These are phyloP conservation scores for Oreochromis niloticus DNA, from an alignment of 2,113 vertebrate species.

Conservation along the genomic window DNA sequence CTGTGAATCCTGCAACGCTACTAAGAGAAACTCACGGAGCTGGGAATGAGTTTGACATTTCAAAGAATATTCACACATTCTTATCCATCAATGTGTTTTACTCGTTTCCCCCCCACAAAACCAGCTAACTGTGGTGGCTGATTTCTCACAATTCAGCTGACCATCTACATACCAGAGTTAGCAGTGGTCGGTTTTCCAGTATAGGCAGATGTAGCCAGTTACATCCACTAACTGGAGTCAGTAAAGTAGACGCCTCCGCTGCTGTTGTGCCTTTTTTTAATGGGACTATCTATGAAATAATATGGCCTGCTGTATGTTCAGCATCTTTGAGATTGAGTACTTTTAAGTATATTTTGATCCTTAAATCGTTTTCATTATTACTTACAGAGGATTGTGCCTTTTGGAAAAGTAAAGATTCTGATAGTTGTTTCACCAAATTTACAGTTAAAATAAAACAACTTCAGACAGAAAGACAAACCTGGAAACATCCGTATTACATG, in stretches of 20 bases:
- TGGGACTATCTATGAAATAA: not conserved
- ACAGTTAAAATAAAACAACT: not conserved
- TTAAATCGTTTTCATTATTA: rapidly evolving
- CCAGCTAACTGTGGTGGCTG: not conserved
- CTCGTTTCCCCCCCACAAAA: not conserved
- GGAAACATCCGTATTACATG: not conserved
- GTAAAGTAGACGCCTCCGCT: not conserved
- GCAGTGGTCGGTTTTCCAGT: not conserved
- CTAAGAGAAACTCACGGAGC: not conserved
- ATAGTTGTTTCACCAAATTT: not conserved
- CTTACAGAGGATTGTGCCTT: not conserved
- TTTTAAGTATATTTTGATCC: not conserved
- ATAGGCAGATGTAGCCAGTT: rapidly evolving
- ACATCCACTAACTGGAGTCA: not conserved
- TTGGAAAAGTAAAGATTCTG: not conserved
- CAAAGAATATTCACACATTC: not conserved
- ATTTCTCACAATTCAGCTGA: not conserved
- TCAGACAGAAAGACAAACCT: not conserved
- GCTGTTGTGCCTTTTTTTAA: not conserved
- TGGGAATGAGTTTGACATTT: not conserved
- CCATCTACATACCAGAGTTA: not conserved
- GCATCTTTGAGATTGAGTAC: not conserved
- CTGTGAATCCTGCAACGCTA: not conserved
- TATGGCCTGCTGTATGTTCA: not conserved
- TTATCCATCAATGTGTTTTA: not conserved